These are phyloP conservation scores for Acrobasis consociella DNA, from an alignment of 2,888 invertebrate species.

Conservation along the genomic window DNA sequence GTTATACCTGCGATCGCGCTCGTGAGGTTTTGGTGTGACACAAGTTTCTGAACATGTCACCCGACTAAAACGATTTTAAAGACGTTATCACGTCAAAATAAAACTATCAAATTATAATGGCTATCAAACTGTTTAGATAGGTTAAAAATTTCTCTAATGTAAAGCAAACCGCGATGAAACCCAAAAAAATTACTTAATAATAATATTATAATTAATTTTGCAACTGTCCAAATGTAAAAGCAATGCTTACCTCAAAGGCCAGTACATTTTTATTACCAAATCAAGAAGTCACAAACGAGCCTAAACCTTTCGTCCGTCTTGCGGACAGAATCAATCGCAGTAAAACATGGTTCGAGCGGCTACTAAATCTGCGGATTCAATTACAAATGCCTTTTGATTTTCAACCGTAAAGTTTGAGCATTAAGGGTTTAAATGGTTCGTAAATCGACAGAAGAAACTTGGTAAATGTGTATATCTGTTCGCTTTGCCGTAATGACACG, in stretches of 20 bases:
- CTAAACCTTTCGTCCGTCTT: constrained; percentile 55
- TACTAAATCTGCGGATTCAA: constrained; percentile 36
- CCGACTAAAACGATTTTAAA: no score
- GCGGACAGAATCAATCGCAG: constrained; percentile 78
- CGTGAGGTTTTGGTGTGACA: no score
- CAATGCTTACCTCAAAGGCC: not conserved
- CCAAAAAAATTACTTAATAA: no score
- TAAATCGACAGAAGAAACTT: constrained; percentile 35
- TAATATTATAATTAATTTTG: not conserved
- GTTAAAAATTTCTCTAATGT: no score
- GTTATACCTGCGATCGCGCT: no score
- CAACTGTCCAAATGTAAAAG: not conserved
- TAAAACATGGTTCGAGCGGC: constrained; percentile 68
- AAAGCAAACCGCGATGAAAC: no score
- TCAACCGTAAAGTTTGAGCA: constrained; percentile 40
- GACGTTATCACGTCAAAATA: no score
- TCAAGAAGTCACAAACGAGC: constrained; percentile 17
- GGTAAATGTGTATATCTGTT: constrained; percentile 62
- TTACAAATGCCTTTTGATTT: constrained; percentile 37
- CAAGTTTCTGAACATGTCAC: no score
- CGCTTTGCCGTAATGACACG: constrained; percentile 70
- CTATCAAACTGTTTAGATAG: no score
- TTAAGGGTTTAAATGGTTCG: constrained; percentile 32
- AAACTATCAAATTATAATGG: no score
- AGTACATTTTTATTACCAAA: constrained; percentile 16